A percentile compares a stretch with the other conserved stretches of the same genome.
Evolutionary conservation across 2,113 vertebrate genomes (phyloP).

Genomic region (Cochlearius cochlearius): DNA sequence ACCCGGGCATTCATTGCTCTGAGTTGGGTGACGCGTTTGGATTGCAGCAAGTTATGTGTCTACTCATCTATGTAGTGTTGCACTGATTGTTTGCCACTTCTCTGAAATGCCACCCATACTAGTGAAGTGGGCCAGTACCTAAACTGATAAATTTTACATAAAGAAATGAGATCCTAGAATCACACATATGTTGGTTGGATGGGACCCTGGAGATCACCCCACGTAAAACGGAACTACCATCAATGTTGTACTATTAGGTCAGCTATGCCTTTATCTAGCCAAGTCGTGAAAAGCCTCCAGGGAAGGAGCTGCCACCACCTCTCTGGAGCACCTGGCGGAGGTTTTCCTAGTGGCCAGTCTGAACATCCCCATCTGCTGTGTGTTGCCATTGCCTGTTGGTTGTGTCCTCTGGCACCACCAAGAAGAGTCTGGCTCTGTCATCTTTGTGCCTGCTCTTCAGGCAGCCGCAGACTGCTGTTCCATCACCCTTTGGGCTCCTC

Average conservation of each 20-base stretch:
- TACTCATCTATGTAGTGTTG: fast-evolving
- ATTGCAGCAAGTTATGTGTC: background rate
- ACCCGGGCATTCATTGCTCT: background rate
- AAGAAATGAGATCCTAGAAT: background rate
- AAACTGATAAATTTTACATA: fast-evolving
- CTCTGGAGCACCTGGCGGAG: background rate
- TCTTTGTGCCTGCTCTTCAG: background rate
- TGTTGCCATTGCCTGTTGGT: background rate
- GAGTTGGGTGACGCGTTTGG: background rate
- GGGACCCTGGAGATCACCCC: background rate
- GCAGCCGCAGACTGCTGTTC: background rate
- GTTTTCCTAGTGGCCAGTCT: background rate
- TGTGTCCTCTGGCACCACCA: background rate
- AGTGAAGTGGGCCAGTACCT: background rate
- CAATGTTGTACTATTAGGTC: background rate
- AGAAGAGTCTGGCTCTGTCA: background rate
- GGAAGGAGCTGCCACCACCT: background rate
- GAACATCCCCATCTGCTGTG: background rate
- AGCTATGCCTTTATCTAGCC: background rate
- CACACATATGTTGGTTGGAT: background rate
- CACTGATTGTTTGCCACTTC: background rate
- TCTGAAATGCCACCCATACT: background rate
- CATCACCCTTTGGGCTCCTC: background rate
- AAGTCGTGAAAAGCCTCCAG: background rate
- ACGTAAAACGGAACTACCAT: background rate